These are phyloP conservation scores for Datnioides undecimradiatus DNA, from an alignment of 2,113 vertebrate species.

Conservation along the genomic window DNA sequence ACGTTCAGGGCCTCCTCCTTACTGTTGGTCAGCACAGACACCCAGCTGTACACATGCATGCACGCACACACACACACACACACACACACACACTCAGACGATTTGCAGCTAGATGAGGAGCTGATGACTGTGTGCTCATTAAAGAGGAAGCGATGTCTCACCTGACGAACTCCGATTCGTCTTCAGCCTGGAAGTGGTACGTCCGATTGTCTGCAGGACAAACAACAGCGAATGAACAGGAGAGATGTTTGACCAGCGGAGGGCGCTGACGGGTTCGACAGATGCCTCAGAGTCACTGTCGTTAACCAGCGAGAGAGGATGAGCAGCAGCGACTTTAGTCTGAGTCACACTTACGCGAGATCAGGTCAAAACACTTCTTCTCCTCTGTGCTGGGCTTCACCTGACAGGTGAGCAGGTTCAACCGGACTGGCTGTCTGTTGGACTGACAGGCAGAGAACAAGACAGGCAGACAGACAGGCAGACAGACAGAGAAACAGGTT, in stretches of 20 bases:
- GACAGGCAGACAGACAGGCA: neutral
- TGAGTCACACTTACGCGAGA: constrained; percentile 92
- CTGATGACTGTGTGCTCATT: neutral
- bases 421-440: constrained; percentile 91
- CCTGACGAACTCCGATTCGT: constrained; percentile 14
- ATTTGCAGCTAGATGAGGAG: neutral
- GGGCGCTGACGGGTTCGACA: neutral
- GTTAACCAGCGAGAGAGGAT: too few relatives aligned
- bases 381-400: constrained; percentile 92
- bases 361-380: constrained; percentile 93
- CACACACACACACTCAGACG: neutral
- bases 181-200: constrained; percentile 31
- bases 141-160: neutral
- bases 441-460: too few relatives aligned
- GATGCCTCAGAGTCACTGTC: too few relatives aligned
- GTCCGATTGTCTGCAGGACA: constrained; percentile 27
- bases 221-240: neutral
- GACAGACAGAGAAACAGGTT: neutral
- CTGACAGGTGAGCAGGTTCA: constrained; percentile 93
- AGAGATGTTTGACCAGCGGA: neutral
- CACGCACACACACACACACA: neutral
- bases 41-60: constrained; percentile 83
- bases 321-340: too few relatives aligned
- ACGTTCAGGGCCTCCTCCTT: constrained; percentile 94
- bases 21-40: constrained; percentile 87